Evolutionary conservation across 2,888 invertebrate genomes (phyloP).

Genomic region (Apamea sordens): DNA sequence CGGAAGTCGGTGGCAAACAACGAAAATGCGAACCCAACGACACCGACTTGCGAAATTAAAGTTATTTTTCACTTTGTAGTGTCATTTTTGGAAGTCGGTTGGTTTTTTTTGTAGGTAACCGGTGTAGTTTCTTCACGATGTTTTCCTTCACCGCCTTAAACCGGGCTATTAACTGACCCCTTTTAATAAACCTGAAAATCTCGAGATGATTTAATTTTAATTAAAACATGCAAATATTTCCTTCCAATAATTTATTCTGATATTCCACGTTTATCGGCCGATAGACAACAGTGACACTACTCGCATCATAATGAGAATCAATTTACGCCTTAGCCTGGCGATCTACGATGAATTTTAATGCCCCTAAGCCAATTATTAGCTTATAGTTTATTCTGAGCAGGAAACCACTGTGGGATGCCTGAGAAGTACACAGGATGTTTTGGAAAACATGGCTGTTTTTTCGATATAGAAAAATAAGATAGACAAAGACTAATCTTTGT

Average conservation of each 20-base stretch:
- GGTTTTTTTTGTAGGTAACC: too few relatives aligned
- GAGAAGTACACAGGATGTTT: slow-evolving; percentile 5
- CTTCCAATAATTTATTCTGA: slow-evolving; percentile 33
- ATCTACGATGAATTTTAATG: slow-evolving; percentile 59
- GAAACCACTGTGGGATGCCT: slow-evolving; percentile 2
- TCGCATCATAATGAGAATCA: slow-evolving; percentile 58
- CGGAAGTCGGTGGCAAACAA: too few relatives aligned
- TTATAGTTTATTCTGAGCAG: slow-evolving; percentile 59
- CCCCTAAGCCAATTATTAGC: slow-evolving; percentile 50
- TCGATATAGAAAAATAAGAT: slow-evolving; percentile 8
- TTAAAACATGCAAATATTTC: slow-evolving; percentile 25
- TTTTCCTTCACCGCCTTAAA: neutral
- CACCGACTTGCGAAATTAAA: too few relatives aligned
- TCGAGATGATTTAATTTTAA: slow-evolving; percentile 4
- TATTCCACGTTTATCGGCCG: slow-evolving; percentile 21
- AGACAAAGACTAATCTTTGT: neutral
- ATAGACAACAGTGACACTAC: slow-evolving; percentile 13
- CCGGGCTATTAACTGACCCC: neutral
- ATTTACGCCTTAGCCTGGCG: slow-evolving; percentile 48
- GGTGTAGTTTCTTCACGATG: neutral
- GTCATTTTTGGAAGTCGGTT: too few relatives aligned
- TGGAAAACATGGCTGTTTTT: slow-evolving; percentile 18
- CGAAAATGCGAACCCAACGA: too few relatives aligned
- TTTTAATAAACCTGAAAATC: neutral
- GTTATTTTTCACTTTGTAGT: too few relatives aligned